phyloP scores from a whole-genome alignment of 1,140 invertebrate genomes.

The Heliothis virescens region DNA sequence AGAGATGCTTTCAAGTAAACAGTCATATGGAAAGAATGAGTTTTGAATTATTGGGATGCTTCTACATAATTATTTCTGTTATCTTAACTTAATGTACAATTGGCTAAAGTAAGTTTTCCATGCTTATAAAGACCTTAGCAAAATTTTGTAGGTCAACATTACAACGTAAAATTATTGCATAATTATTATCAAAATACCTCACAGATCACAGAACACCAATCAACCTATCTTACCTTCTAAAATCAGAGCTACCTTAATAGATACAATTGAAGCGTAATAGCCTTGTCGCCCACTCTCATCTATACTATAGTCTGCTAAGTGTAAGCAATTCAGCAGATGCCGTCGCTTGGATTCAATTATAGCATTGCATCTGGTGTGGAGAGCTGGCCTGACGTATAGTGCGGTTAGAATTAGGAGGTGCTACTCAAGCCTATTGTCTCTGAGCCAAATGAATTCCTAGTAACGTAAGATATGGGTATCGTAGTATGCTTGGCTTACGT shows the following conservation, averaged over 20 bases:
- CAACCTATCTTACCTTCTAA: background rate
- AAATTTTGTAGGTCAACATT: no score
- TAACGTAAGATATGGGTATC: background rate
- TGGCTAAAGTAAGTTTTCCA: no score
- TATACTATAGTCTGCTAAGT: slow-evolving; percentile 22
- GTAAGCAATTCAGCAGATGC: slow-evolving; percentile 39
- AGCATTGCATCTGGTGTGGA: slow-evolving; percentile 14
- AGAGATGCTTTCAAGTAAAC: no score
- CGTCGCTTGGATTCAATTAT: slow-evolving; percentile 26
- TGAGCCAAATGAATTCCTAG: background rate
- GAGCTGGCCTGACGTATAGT: background rate
- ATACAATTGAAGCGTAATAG: slow-evolving; percentile 26
- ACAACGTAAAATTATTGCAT: no score
- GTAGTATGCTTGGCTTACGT: no score
- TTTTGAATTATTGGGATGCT: no score
- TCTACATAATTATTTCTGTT: no score
- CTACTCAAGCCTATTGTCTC: background rate
- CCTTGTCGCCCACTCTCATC: background rate
- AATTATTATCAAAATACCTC: no score
- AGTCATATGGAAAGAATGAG: no score
- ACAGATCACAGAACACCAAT: no score
- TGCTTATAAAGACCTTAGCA: no score
- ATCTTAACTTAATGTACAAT: no score
- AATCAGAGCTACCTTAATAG: slow-evolving; percentile 8
- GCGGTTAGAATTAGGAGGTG: background rate